These are phyloP conservation scores for Aurelia aurita DNA, from an alignment of 30 jellyfish, hydroid and myxozoan species.

Conservation along the genomic window DNA sequence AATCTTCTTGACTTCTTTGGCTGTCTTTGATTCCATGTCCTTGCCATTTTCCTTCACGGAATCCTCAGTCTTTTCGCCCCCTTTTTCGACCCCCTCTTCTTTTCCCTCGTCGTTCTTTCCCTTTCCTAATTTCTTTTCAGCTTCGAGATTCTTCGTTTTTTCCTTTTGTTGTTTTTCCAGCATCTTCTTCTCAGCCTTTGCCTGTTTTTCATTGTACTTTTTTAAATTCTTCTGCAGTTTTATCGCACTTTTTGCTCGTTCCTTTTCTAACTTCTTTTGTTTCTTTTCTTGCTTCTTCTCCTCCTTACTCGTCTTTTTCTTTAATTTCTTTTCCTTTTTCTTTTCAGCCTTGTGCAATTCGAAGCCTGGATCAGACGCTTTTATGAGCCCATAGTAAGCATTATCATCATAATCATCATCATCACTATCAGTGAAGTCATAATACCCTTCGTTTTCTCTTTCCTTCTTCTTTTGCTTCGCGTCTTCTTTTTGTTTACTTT, in stretches of 20 bases:
- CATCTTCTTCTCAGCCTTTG: neutral
- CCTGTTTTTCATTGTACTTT: neutral
- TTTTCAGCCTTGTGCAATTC: neutral
- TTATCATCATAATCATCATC: too few species aligned
- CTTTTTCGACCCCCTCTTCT: neutral
- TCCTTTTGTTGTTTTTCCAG: neutral
- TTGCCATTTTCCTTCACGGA: neutral
- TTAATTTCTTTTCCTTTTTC: too few species aligned
- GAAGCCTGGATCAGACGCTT: too few species aligned
- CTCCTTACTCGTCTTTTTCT: neutral
- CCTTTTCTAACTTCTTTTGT: conserved; percentile 1
- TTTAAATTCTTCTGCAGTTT: neutral
- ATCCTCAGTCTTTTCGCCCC: neutral
- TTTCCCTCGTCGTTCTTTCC: neutral
- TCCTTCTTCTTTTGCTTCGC: too few species aligned
- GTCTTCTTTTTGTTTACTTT: neutral
- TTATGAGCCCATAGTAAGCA: too few species aligned
- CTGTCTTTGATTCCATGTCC: neutral
- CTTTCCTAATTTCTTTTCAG: neutral
- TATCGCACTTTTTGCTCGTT: neutral
- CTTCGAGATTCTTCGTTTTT: neutral
- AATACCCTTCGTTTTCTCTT: too few species aligned
- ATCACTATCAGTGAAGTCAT: too few species aligned
- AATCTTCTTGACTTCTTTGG: neutral
- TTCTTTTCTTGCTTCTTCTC: neutral